These are phyloP conservation scores for Amblyjoppa fuscipennis DNA, from an alignment of 2,888 invertebrate genomes.

Conservation along the genomic window DNA sequence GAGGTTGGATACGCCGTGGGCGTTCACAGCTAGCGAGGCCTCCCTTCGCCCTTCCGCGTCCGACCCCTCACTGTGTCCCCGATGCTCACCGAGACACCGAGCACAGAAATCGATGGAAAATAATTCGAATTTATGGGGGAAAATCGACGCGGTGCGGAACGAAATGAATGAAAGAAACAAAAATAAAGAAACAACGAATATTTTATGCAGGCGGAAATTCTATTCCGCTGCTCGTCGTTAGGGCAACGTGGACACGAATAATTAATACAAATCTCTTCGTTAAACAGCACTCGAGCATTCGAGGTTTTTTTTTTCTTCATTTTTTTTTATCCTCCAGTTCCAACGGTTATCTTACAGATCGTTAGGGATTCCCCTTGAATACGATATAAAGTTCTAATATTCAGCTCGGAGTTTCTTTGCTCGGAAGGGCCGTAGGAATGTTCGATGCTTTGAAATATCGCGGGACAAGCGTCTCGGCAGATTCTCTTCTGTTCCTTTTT, in stretches of 20 bases:
- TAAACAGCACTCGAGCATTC: constrained; percentile 23
- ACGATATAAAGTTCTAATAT: constrained; percentile 13
- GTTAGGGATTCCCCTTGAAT: constrained; percentile 3
- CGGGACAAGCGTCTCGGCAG: not conserved
- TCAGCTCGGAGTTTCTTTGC: constrained; percentile 7
- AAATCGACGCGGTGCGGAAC: constrained; percentile 1
- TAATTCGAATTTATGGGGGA: constrained; percentile 51
- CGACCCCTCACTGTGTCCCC: not conserved
- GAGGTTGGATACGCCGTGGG: constrained; percentile 50
- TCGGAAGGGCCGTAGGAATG: not conserved
- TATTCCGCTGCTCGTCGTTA: constrained; percentile 32
- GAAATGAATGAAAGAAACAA: not conserved
- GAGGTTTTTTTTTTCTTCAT: not conserved
- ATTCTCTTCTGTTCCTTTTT: not conserved
- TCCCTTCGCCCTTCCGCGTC: not conserved
- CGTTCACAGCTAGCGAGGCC: constrained; percentile 27
- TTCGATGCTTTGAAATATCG: constrained; percentile 36
- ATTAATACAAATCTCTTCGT: constrained; percentile 46
- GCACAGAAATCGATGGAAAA: constrained; percentile 49
- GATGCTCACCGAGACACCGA: constrained; percentile 13
- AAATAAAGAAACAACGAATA: constrained; percentile 4
- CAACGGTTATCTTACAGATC: not conserved
- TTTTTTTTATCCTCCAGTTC: not conserved
- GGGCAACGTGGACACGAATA: constrained; percentile 40
- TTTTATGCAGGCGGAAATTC: constrained; percentile 32